phyloP scores from a whole-genome alignment of 2,888 invertebrate genomes.

The Tinea semifulvella region DNA sequence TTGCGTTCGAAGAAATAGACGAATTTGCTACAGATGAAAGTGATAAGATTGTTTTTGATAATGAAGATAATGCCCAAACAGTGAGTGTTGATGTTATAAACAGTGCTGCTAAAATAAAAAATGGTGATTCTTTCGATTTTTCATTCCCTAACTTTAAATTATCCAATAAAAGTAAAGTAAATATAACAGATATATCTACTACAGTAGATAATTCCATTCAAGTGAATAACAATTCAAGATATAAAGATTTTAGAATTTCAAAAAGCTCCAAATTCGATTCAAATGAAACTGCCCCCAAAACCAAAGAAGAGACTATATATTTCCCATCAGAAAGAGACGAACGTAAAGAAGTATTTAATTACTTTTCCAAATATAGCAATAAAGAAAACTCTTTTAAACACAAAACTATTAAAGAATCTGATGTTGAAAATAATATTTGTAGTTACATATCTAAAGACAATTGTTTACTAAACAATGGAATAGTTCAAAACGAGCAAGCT shows the following conservation, averaged over 20 bases:
- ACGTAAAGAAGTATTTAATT: background rate
- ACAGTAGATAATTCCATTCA: background rate
- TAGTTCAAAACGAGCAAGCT: background rate
- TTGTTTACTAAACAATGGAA: background rate
- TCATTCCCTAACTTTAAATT: background rate
- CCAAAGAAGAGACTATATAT: background rate
- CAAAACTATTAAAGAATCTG: background rate
- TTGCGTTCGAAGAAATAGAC: slow-evolving; percentile 37
- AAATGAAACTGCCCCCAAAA: background rate
- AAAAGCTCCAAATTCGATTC: background rate
- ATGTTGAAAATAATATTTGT: slow-evolving; percentile 11
- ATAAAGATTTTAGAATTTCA: slow-evolving; percentile 5
- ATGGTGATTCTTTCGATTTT: background rate
- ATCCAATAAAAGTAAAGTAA: background rate
- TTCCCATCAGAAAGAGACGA: slow-evolving; percentile 4
- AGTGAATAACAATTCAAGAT: slow-evolving; percentile 3
- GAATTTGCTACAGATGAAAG: slow-evolving; percentile 47
- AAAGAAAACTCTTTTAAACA: background rate
- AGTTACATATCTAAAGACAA: background rate
- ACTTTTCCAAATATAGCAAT: background rate
- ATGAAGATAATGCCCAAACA: background rate
- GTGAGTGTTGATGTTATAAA: background rate
- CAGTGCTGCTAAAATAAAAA: background rate
- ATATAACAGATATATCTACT: background rate
- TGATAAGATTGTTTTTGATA: slow-evolving; percentile 35